phyloP scores from a whole-genome alignment of 2,113 vertebrate species.

The Cynocephalus volans region DNA sequence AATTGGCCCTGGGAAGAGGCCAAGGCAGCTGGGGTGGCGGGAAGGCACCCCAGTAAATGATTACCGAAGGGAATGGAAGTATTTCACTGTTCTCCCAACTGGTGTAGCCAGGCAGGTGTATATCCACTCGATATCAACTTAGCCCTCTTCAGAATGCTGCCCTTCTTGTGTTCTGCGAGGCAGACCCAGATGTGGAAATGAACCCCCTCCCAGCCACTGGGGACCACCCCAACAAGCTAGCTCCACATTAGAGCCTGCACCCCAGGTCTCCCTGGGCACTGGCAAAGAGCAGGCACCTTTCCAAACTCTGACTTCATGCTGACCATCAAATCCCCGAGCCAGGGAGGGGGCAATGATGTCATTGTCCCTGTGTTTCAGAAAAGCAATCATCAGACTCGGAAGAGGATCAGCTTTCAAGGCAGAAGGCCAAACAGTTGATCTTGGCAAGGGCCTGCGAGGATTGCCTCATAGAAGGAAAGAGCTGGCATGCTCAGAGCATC shows the following conservation, averaged over 20 bases:
- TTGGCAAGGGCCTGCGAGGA: slow-evolving; percentile 62
- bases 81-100: not conserved
- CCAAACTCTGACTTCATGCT: slow-evolving; percentile 82
- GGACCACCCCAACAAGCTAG: not conserved
- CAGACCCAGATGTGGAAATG: not conserved
- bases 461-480: slow-evolving; percentile 75
- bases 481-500: slow-evolving; percentile 6
- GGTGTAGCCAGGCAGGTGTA: not conserved
- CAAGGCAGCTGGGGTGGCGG: not conserved
- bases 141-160: not conserved
- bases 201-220: not conserved
- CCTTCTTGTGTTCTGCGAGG: not conserved
- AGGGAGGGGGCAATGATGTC: slow-evolving; percentile 76
- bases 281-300: slow-evolving; percentile 64
- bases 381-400: slow-evolving; percentile 73
- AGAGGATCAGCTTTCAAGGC: slow-evolving; percentile 77
- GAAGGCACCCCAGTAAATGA: not conserved
- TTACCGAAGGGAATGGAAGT: too few relatives aligned
- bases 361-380: slow-evolving; percentile 76
- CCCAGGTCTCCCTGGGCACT: slow-evolving; percentile 33
- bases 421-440: slow-evolving; percentile 80
- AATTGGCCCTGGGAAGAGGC: not conserved
- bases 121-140: not conserved
- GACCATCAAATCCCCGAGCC: slow-evolving; percentile 71
- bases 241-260: slow-evolving; percentile 45